A percentile compares a stretch with the other conserved stretches of the same genome.
phyloP scores from a whole-genome alignment of 2,797 vertebrate species.

The Coreius guichenoti region DNA sequence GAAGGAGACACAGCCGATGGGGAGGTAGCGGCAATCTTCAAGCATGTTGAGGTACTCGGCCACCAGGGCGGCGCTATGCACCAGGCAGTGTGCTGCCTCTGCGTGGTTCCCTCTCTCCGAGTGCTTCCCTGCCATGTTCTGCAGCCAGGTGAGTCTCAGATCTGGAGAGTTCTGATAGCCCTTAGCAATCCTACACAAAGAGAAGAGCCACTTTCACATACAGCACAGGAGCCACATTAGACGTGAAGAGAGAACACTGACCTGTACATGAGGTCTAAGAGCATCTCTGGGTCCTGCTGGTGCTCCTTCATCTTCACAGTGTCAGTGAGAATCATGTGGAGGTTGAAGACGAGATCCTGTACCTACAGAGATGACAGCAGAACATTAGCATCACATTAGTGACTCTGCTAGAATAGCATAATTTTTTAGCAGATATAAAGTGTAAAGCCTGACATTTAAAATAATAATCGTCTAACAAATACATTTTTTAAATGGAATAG shows the following conservation, averaged over 20 bases:
- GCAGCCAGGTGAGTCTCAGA: conserved; percentile 91
- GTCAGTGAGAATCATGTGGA: conserved; percentile 95
- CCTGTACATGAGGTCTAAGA: conserved; percentile 95
- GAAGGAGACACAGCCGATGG: conserved; percentile 92
- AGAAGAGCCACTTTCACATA: neutral
- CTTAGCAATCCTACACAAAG: conserved; percentile 85
- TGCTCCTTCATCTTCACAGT: conserved; percentile 97
- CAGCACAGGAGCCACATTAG: neutral
- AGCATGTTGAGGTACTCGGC: conserved; percentile 94
- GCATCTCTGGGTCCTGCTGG: conserved; percentile 94
- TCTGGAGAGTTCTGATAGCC: conserved; percentile 95
- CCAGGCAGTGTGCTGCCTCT: conserved; percentile 91
- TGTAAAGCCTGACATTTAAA: neutral
- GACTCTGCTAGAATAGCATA: neutral
- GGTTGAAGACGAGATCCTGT: conserved; percentile 92
- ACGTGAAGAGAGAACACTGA: conserved; percentile 54
- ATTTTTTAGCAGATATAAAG: neutral
- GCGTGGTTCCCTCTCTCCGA: conserved; percentile 88
- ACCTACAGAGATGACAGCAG: conserved; percentile 74
- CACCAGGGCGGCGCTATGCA: conserved; percentile 90
- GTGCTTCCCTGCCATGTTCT: conserved; percentile 94
- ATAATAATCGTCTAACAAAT: neutral
- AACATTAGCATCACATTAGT: neutral
- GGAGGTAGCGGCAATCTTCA: conserved; percentile 90
- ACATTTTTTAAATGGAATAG: neutral